These are phyloP conservation scores for Tribolium madens DNA, from an alignment of 1,140 invertebrate genomes.

Conservation along the genomic window DNA sequence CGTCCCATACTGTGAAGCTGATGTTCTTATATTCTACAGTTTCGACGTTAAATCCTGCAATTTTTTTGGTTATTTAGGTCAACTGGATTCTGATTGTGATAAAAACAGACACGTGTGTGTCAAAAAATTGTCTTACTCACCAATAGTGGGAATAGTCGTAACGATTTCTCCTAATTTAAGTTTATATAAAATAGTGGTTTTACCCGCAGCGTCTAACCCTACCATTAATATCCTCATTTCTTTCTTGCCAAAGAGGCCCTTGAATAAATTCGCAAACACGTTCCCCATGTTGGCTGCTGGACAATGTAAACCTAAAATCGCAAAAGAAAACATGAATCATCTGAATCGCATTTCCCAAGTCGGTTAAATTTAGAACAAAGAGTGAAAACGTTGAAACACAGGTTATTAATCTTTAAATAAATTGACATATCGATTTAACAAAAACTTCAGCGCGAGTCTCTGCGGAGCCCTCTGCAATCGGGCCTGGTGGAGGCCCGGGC, in stretches of 20 bases:
- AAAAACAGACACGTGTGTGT: neutral
- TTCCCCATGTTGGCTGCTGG: slow-evolving; percentile 81
- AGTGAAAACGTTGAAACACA: slow-evolving; percentile 49
- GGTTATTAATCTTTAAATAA: slow-evolving; percentile 62
- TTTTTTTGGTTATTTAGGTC: slow-evolving; percentile 57
- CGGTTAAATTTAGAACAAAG: slow-evolving; percentile 61
- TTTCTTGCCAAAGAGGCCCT: slow-evolving; percentile 98
- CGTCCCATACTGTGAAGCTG: slow-evolving; percentile 93
- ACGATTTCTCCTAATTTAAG: slow-evolving; percentile 99
- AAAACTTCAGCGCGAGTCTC: no score
- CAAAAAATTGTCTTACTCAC: slow-evolving; percentile 71
- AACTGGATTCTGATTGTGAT: neutral
- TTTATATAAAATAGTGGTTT: slow-evolving; percentile 99
- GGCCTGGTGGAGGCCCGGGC: no score
- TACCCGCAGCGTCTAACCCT: slow-evolving; percentile 98
- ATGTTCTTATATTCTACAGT: slow-evolving; percentile 98
- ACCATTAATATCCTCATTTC: slow-evolving; percentile 99
- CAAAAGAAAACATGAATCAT: slow-evolving; percentile 49
- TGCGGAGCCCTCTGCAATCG: no score
- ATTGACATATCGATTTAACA: slow-evolving; percentile 61
- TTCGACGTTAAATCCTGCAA: slow-evolving; percentile 91
- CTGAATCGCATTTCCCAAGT: neutral
- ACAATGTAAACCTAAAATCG: slow-evolving; percentile 68
- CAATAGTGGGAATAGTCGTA: slow-evolving; percentile 99
- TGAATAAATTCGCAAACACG: slow-evolving; percentile 88